Conservation (phyloP, 30 jellyfish, hydroid and myxozoan genomes). For the Turritopsis rubra region DNA sequence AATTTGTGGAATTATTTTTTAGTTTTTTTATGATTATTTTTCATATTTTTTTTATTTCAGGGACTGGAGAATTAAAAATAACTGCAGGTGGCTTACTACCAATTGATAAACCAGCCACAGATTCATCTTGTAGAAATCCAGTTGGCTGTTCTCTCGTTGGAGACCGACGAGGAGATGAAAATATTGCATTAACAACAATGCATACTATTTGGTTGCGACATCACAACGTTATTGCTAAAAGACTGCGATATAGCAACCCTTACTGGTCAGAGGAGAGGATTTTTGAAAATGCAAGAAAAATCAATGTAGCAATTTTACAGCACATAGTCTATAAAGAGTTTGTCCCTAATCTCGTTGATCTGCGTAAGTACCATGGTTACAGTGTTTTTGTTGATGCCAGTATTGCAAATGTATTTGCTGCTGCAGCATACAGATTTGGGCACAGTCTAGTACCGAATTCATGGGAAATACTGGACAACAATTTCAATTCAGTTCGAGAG, state of each 20-base stretch:
- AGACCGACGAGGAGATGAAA: constrained; percentile 67
- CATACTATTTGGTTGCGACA: constrained; percentile 76
- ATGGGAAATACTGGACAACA: constrained; percentile 49
- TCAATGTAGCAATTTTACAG: constrained; percentile 51
- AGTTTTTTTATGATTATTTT: neutral
- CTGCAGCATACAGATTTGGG: constrained; percentile 79
- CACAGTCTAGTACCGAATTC: constrained; percentile 74
- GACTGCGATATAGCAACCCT: constrained; percentile 44
- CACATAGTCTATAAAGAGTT: constrained; percentile 53
- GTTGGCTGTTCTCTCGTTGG: constrained; percentile 86
- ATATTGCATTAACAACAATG: constrained; percentile 49
- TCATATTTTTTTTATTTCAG: constrained; percentile 24
- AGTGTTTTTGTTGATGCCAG: constrained; percentile 51
- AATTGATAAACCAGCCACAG: constrained; percentile 44
- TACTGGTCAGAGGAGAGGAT: constrained; percentile 56
- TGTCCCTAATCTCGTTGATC: constrained; percentile 52
- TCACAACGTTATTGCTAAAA: constrained; percentile 64
- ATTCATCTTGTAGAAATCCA: constrained; percentile 34
- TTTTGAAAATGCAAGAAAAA: constrained; percentile 62
- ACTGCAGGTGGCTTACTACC: constrained; percentile 46
- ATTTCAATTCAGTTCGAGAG: constrained; percentile 49
- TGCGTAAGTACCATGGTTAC: constrained; percentile 39
- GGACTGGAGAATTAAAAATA: constrained; percentile 45
- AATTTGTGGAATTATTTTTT: neutral
- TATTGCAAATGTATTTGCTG: constrained; percentile 58